Evolutionary conservation across 1,140 invertebrate genomes (phyloP).

Genomic region (Lordiphosa collinella): DNA sequence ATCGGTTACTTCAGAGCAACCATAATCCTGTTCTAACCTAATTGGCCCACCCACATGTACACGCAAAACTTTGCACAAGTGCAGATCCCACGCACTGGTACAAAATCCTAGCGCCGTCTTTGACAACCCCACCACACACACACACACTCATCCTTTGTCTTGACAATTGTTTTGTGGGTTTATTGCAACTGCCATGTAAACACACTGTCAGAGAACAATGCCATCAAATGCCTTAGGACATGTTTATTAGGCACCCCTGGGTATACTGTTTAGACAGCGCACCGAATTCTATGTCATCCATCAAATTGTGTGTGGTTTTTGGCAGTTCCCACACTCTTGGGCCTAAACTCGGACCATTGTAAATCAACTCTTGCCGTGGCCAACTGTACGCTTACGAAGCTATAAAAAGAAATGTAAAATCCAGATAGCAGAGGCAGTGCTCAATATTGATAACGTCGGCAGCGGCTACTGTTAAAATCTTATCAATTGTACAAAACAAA

Average conservation of each 20-base stretch:
- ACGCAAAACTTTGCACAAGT: not conserved
- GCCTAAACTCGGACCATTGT: constrained; percentile 10
- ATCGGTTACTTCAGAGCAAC: too few species aligned
- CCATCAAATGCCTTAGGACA: constrained; percentile 4
- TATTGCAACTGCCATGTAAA: constrained; percentile 14
- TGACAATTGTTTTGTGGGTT: constrained; percentile 6
- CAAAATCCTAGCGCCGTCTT: constrained; percentile 9
- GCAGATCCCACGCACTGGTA: constrained; percentile 4
- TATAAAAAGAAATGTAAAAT: constrained; percentile 42
- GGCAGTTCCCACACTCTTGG: constrained; percentile 14
- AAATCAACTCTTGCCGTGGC: constrained; percentile 33
- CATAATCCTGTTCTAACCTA: too few species aligned
- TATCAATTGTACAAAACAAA: constrained; percentile 47
- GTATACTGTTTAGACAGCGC: too few species aligned
- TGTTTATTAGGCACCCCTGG: constrained; percentile 7
- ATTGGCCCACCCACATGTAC: not conserved
- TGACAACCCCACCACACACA: constrained; percentile 2
- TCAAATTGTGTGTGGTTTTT: constrained; percentile 5
- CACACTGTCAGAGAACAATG: constrained; percentile 5
- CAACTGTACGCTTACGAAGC: constrained; percentile 35
- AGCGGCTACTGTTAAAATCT: constrained; percentile 59
- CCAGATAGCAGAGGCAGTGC: constrained; percentile 34
- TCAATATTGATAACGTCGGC: constrained; percentile 40
- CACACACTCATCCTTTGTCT: not conserved
- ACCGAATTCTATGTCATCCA: constrained; percentile 1